Evolutionary conservation across 30 jellyfish, hydroid and myxozoan genomes (phyloP).

Genomic region (Clytia hemisphaerica): DNA sequence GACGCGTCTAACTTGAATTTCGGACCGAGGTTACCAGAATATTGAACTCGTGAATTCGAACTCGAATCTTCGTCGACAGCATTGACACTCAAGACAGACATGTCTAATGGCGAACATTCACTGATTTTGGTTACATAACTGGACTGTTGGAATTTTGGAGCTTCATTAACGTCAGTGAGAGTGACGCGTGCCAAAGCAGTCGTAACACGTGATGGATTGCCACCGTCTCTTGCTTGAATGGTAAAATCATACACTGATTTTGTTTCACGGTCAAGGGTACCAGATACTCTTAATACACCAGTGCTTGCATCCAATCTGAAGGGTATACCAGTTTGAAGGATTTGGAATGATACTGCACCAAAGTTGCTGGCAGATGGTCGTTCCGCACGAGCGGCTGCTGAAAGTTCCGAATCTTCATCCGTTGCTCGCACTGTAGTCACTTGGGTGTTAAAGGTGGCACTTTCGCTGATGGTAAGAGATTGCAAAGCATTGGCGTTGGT

Average conservation of each 20-base stretch:
- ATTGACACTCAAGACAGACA: slow-evolving; percentile 46
- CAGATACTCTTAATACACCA: background rate
- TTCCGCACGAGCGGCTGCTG: slow-evolving; percentile 11
- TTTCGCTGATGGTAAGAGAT: background rate
- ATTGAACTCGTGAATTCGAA: slow-evolving; percentile 39
- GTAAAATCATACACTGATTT: slow-evolving; percentile 43
- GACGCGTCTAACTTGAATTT: slow-evolving; percentile 33
- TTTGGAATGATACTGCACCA: slow-evolving; percentile 8
- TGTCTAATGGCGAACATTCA: slow-evolving; percentile 55
- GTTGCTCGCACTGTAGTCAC: slow-evolving; percentile 7
- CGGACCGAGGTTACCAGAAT: slow-evolving; percentile 27
- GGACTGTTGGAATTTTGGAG: slow-evolving; percentile 46
- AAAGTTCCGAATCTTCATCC: slow-evolving; percentile 13
- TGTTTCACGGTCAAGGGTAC: slow-evolving; percentile 45
- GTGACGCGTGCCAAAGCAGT: background rate
- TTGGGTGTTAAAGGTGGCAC: background rate
- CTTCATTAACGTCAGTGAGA: slow-evolving; percentile 13
- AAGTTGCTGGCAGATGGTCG: slow-evolving; percentile 34
- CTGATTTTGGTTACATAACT: slow-evolving; percentile 45
- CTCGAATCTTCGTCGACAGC: slow-evolving; percentile 72
- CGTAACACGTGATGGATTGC: slow-evolving; percentile 26
- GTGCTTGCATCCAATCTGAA: too few species aligned
- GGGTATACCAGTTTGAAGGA: too few species aligned
- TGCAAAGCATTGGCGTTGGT: background rate
- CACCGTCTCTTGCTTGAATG: slow-evolving; percentile 74